A percentile compares a stretch with the other conserved stretches of the same genome.
Conservation (phyloP, 2,888 invertebrate species). For the Agrochola circellaris region DNA sequence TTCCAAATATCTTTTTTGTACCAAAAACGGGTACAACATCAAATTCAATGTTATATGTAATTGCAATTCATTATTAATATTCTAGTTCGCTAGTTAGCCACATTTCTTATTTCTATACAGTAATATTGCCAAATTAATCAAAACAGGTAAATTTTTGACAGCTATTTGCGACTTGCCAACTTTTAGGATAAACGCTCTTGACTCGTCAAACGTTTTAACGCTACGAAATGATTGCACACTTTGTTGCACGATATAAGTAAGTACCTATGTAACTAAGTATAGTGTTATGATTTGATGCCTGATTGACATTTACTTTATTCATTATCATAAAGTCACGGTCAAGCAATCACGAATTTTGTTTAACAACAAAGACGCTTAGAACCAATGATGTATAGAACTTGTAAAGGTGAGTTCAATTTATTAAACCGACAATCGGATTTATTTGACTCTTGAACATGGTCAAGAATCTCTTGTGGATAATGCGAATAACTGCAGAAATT, state of each 20-base stretch:
- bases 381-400: too few species aligned
- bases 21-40: too few species aligned
- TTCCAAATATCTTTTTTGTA: too few species aligned
- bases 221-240: conserved; percentile 26
- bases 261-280: not conserved
- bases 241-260: conserved; percentile 14
- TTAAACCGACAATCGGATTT: not conserved
- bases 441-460: conserved; percentile 9
- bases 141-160: too few species aligned
- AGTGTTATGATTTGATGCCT: conserved; percentile 28
- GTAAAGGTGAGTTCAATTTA: conserved; percentile 21
- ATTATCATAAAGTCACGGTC: conserved; percentile 23
- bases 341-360: conserved; percentile 28
- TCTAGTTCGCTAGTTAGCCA: too few species aligned
- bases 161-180: too few species aligned
- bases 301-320: conserved; percentile 39
- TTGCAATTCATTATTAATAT: too few species aligned
- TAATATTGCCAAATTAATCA: too few species aligned
- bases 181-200: too few species aligned
- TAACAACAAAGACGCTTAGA: conserved; percentile 9
- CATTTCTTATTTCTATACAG: too few species aligned
- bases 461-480: conserved; percentile 23
- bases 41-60: too few species aligned
- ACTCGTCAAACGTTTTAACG: not conserved
- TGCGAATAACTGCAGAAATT: conserved; percentile 11